phyloP scores from a whole-genome alignment of 2,113 vertebrate genomes.

The Rhea americana region DNA sequence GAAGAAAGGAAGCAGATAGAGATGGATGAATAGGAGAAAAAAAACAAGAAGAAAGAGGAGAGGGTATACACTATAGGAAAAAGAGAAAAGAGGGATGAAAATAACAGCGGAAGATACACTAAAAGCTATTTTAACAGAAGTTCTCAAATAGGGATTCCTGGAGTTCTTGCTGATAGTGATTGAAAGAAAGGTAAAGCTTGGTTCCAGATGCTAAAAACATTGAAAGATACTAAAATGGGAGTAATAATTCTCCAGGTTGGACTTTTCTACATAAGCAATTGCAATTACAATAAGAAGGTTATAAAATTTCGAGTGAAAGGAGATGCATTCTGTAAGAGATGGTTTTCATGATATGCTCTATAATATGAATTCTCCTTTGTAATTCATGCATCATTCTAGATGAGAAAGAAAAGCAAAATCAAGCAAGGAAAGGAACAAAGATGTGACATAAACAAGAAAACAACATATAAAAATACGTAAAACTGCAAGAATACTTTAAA shows the following conservation, averaged over 20 bases:
- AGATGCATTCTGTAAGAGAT: background rate
- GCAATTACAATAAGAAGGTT: background rate
- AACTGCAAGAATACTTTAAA: background rate
- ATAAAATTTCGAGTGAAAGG: background rate
- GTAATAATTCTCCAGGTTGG: background rate
- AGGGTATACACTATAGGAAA: background rate
- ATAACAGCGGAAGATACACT: background rate
- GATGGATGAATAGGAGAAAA: background rate
- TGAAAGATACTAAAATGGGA: background rate
- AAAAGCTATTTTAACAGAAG: background rate
- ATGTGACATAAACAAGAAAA: background rate
- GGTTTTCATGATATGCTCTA: background rate
- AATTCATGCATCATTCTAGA: background rate
- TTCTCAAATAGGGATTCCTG: background rate
- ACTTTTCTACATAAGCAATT: background rate
- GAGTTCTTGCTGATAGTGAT: background rate
- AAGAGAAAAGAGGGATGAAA: background rate
- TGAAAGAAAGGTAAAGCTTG: conserved; percentile 1
- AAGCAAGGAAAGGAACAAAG: background rate
- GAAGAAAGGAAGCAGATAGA: background rate
- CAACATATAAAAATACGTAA: background rate
- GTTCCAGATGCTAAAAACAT: background rate
- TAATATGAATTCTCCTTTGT: background rate
- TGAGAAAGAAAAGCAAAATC: background rate
- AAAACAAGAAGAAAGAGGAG: background rate